Evolutionary conservation across 2,888 invertebrate genomes (phyloP).

Genomic region (Synergus itoensis): DNA sequence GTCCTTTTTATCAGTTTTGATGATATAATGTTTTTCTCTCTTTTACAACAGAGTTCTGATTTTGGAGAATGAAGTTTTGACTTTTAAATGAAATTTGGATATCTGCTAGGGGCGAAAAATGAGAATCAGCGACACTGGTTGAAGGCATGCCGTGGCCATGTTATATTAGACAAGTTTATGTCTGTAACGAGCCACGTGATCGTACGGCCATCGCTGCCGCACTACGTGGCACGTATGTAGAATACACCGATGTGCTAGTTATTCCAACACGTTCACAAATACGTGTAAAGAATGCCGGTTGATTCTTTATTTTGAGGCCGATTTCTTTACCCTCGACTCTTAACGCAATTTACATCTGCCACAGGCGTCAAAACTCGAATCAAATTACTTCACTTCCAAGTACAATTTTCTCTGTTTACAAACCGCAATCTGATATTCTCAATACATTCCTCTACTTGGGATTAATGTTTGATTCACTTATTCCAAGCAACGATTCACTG

Average conservation of each 20-base stretch:
- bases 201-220: slow-evolving; percentile 52
- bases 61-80: not conserved
- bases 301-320: slow-evolving; percentile 29
- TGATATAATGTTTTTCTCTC: not conserved
- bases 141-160: not conserved
- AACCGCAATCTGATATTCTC: not conserved
- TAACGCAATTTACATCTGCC: not conserved
- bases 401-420: not conserved
- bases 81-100: not conserved
- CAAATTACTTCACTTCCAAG: not conserved
- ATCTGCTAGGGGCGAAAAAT: not conserved
- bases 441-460: too few species aligned
- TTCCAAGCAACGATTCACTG: not conserved
- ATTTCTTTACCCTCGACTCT: not conserved
- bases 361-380: not conserved
- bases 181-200: slow-evolving; percentile 50
- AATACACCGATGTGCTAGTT: slow-evolving; percentile 19
- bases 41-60: not conserved
- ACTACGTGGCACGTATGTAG: slow-evolving; percentile 47
- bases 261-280: slow-evolving; percentile 2
- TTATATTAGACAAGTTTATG: not conserved
- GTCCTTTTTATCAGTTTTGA: not conserved
- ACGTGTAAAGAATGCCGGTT: slow-evolving; percentile 6
- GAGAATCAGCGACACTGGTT: not conserved
- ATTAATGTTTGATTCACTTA: not conserved